Percentiles rank a stretch among this genome's conserved stretches.
Conservation (phyloP, 23 tunicate genomes). For the Diplosoma virens region DNA sequence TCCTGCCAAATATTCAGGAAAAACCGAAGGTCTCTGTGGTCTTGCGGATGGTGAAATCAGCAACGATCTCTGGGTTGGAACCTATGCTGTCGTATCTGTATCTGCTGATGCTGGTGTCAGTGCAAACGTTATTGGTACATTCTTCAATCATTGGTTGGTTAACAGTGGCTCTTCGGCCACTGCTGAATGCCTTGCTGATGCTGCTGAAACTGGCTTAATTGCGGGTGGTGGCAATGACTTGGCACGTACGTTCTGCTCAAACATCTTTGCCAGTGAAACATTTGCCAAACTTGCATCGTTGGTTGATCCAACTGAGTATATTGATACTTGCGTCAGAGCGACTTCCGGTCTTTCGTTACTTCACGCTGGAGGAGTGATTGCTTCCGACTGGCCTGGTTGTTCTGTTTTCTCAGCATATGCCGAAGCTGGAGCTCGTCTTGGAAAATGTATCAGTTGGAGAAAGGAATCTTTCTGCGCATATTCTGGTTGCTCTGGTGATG, state of each 20-base stretch:
- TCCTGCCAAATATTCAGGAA: constrained; percentile 76
- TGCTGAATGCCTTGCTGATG: constrained; percentile 60
- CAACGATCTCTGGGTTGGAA: constrained; percentile 92
- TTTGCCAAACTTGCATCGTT: constrained; percentile 30
- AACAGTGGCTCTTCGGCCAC: not conserved
- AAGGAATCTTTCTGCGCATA: constrained; percentile 73
- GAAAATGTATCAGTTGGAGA: constrained; percentile 88
- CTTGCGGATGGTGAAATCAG: constrained; percentile 84
- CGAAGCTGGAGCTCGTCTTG: constrained; percentile 56
- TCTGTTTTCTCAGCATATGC: constrained; percentile 81
- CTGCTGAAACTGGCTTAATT: constrained; percentile 55
- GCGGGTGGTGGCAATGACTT: constrained; percentile 52
- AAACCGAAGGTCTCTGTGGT: constrained; percentile 98
- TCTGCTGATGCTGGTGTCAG: constrained; percentile 35
- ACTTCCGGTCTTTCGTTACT: constrained; percentile 57
- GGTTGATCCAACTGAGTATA: constrained; percentile 64
- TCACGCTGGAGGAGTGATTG: constrained; percentile 25
- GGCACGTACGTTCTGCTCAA: constrained; percentile 38
- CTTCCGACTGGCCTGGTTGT: constrained; percentile 92
- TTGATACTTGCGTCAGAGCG: constrained; percentile 67
- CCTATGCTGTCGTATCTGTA: constrained; percentile 56
- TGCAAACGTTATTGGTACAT: constrained; percentile 38
- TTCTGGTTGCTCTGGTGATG: constrained; percentile 35
- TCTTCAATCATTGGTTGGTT: constrained; percentile 87
- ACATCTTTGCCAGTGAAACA: constrained; percentile 9